Base-by-base conservation (phyloP, 1,140 invertebrate species). In the Drosophila serrata region DNA sequence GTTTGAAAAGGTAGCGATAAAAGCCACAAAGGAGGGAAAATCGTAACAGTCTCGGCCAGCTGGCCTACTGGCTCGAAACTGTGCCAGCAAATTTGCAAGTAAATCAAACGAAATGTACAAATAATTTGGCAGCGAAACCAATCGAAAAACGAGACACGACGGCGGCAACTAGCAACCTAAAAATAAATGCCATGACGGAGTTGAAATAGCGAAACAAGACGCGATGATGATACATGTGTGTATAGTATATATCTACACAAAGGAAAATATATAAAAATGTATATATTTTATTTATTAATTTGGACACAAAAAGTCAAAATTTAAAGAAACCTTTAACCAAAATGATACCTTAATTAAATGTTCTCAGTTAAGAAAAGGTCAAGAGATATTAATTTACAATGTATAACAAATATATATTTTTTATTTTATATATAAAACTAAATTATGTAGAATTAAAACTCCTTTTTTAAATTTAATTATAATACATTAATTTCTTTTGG, bases 41-140 rank as follows among this genome's bases (percentile, higher is more conserved):
- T 45, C 60, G 35, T 48, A 62, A 37, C 13, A 33, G 42, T 24
- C 37, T 72, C 53, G 51, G 65, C 68, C 51, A 72, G 68, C 39
- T 68, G 67, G 67, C 68, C 68, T 72, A 72, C 65, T 72, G 67
- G 57, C 27, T 58, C 51, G 65, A 72, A 72, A 72, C 65, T 72
- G 68, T 70, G 68, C 68, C 68, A 72, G 12, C 37, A 35, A 72
- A 69, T 69, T 68, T 69, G 65, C 65, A 51, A 72, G 68, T 72
- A 72, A 72, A 72, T 72, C 68, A 70, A 72, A 48, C 15, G 68
- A 43, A 70, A 19, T 59, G 68, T 49, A 39, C 43, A 46, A 72
- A 72, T 72, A 72, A 70, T 72, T 72, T 72, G 68, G 68, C 68
- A 72, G 68, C 65, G 67, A 72, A 72, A 40, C 65, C 65, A 72